Evolutionary conservation across 1,140 invertebrate species (phyloP).

Genomic region (Sycophaga agraensis): DNA sequence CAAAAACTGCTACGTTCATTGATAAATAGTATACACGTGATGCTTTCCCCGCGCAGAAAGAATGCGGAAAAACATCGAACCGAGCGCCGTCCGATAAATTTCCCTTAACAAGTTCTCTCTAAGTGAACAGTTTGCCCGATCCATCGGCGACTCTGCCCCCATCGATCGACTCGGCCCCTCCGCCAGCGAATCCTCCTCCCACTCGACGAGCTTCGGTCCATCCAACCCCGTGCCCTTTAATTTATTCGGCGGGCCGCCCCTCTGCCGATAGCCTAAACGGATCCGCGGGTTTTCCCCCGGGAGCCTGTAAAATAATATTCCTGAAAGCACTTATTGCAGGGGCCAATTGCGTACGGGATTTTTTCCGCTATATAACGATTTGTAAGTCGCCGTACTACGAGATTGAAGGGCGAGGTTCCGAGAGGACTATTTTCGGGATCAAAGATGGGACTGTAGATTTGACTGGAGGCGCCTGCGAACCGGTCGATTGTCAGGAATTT

Average conservation of each 20-base stretch:
- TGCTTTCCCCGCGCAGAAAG: no score
- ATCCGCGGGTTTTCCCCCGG: constrained; percentile 31
- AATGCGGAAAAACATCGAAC: no score
- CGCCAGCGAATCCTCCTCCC: no score
- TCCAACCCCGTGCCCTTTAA: no score
- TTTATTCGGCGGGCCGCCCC: constrained; percentile 42
- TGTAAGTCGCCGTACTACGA: not conserved
- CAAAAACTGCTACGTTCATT: no score
- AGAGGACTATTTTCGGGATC: not conserved
- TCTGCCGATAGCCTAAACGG: constrained; percentile 19
- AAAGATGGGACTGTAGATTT: not conserved
- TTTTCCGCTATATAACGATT: not conserved
- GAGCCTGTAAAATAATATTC: constrained; percentile 52
- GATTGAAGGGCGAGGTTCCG: not conserved
- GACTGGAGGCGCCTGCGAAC: not conserved
- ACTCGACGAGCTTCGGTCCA: constrained; percentile 2
- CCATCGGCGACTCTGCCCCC: no score
- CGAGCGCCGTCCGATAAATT: no score
- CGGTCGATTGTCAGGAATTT: not conserved
- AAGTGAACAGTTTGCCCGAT: constrained; percentile 13
- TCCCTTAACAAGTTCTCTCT: constrained; percentile 30
- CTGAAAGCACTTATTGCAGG: constrained; percentile 29
- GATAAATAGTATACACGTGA: no score
- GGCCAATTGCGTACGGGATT: not conserved
- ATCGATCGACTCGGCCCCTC: no score